Evolutionary conservation across 2,113 vertebrate genomes (phyloP).

Genomic region (Turdus rufiventris): DNA sequence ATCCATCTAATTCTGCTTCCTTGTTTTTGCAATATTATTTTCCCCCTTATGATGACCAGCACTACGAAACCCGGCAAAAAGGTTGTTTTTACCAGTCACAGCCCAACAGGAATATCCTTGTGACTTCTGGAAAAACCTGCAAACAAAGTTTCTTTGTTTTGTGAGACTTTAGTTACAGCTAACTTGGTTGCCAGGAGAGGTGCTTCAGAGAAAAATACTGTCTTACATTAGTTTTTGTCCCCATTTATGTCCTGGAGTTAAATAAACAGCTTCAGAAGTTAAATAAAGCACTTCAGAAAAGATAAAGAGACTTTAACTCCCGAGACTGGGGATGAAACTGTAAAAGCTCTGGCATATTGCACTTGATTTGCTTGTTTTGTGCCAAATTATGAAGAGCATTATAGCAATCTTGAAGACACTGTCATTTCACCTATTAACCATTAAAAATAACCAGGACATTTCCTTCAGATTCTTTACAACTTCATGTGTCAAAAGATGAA

Average conservation of each 20-base stretch:
- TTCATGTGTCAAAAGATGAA: background rate
- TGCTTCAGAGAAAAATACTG: background rate
- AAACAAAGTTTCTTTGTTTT: background rate
- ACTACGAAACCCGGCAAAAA: background rate
- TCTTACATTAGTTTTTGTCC: background rate
- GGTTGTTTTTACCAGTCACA: background rate
- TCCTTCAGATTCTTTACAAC: background rate
- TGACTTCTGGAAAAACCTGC: background rate
- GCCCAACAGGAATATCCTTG: background rate
- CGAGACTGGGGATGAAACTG: background rate
- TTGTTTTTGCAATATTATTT: background rate
- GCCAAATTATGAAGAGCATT: background rate
- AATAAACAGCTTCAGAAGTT: background rate
- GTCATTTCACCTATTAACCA: background rate
- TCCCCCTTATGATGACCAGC: background rate
- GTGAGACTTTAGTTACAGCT: background rate
- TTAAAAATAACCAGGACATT: background rate
- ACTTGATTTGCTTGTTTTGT: background rate
- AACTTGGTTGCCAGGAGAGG: background rate
- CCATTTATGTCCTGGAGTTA: background rate
- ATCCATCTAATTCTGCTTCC: background rate
- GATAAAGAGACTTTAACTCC: accelerated
- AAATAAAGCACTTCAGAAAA: background rate
- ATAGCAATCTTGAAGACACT: background rate
- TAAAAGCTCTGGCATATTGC: background rate